Conservation (phyloP, 2,888 invertebrate genomes). For the Allygus modestus region DNA sequence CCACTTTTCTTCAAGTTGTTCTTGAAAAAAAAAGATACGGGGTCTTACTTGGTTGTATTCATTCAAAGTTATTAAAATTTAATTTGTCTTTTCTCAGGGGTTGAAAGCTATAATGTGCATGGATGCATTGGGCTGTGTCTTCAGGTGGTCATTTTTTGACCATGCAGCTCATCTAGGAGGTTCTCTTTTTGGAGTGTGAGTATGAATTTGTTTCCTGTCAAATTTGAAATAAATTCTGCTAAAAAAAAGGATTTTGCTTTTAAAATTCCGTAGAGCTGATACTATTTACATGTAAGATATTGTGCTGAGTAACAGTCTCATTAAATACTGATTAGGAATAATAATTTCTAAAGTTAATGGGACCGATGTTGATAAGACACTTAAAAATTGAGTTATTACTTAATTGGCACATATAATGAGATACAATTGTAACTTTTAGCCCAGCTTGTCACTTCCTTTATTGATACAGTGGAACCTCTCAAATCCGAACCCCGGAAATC, state of each 20-base stretch:
- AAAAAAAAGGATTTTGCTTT: no score
- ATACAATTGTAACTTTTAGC: not conserved
- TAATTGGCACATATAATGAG: not conserved
- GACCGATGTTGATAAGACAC: not conserved
- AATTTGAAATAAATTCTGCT: no score
- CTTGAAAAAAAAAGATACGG: no score
- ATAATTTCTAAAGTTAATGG: not conserved
- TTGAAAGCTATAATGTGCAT: constrained; percentile 91
- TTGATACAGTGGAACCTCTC: no score
- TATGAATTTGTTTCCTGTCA: no score
- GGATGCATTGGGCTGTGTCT: constrained; percentile 89
- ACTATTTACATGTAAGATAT: not conserved
- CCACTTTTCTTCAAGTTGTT: no score
- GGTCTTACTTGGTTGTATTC: no score
- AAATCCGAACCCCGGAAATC: no score
- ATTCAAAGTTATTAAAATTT: no score
- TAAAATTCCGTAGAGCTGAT: no score
- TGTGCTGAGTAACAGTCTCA: not conserved
- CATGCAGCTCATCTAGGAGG: constrained; percentile 99
- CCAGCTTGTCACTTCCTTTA: not conserved
- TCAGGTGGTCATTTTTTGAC: constrained; percentile 96
- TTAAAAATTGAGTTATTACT: not conserved
- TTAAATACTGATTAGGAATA: not conserved
- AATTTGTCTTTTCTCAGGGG: constrained; percentile 80
- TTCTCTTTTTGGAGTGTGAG: constrained; percentile 93